These are phyloP conservation scores for Psittacus erithacus DNA, from an alignment of 2,113 vertebrate genomes.

Conservation along the genomic window DNA sequence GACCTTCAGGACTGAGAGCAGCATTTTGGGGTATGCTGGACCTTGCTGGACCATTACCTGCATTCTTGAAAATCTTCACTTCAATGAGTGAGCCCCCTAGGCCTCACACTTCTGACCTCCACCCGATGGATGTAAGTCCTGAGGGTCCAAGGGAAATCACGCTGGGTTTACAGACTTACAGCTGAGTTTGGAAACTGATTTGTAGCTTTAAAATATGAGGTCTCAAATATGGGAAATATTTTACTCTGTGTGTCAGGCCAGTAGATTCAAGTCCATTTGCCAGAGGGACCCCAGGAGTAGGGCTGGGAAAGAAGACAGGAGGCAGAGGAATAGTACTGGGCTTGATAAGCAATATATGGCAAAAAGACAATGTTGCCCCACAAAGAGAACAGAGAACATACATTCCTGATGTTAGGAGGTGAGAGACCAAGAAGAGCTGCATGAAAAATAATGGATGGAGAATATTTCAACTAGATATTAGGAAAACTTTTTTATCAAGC, in stretches of 20 bases:
- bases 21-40: background rate
- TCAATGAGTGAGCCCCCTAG: fast-evolving
- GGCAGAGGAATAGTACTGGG: background rate
- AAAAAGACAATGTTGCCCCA: background rate
- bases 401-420: background rate
- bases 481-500: background rate
- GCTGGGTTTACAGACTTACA: background rate
- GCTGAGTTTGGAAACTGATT: background rate
- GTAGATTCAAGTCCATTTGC: background rate
- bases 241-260: background rate
- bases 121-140: background rate
- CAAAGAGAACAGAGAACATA: background rate
- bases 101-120: background rate
- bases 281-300: background rate
- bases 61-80: background rate
- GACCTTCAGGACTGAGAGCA: background rate
- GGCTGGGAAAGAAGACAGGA: background rate
- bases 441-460: background rate
- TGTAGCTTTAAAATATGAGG: background rate
- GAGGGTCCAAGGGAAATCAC: background rate
- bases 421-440: background rate
- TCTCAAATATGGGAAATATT: background rate
- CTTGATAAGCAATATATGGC: background rate
- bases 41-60: background rate
- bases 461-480: background rate